A percentile compares a stretch with the other conserved stretches of the same genome.
These are phyloP conservation scores for Drosophila malerkotliana DNA, from an alignment of 1,140 invertebrate species.

Conservation along the genomic window DNA sequence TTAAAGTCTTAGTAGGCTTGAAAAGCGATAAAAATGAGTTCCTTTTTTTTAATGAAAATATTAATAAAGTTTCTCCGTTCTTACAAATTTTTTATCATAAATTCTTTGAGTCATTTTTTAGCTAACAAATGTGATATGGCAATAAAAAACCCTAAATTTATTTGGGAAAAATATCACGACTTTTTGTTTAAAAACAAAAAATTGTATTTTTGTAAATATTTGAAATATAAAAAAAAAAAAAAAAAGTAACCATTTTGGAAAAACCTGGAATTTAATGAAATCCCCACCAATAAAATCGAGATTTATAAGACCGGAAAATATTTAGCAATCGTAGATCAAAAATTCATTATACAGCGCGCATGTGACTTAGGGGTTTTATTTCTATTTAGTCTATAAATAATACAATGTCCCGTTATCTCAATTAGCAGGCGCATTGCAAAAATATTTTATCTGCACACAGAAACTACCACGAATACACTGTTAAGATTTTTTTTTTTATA, in stretches of 20 bases:
- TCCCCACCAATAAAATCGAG: slow-evolving; percentile 2
- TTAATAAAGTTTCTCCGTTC: too few species aligned
- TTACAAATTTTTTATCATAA: too few species aligned
- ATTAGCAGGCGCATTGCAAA: slow-evolving; percentile 53
- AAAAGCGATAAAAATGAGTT: neutral
- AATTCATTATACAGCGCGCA: slow-evolving; percentile 34
- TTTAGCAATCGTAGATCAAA: slow-evolving; percentile 45
- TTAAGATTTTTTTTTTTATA: slow-evolving; percentile 24
- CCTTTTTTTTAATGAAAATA: too few species aligned
- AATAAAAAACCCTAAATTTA: too few species aligned
- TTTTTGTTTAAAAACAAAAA: too few species aligned
- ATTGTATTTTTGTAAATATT: too few species aligned
- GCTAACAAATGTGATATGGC: too few species aligned
- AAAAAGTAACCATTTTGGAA: neutral
- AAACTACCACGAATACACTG: slow-evolving; percentile 47
- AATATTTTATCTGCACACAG: slow-evolving; percentile 63
- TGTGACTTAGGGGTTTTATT: slow-evolving; percentile 22
- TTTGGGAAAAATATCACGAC: too few species aligned
- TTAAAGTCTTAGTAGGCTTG: neutral
- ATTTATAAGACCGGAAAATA: slow-evolving; percentile 49
- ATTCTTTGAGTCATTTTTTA: too few species aligned
- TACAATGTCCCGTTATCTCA: slow-evolving; percentile 42
- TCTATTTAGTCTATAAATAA: slow-evolving; percentile 47
- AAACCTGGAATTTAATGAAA: slow-evolving; percentile 3
- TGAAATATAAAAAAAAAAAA: too few species aligned